Base-by-base conservation (phyloP, 2,113 vertebrate genomes). In the Puntigrus tetrazona region DNA sequence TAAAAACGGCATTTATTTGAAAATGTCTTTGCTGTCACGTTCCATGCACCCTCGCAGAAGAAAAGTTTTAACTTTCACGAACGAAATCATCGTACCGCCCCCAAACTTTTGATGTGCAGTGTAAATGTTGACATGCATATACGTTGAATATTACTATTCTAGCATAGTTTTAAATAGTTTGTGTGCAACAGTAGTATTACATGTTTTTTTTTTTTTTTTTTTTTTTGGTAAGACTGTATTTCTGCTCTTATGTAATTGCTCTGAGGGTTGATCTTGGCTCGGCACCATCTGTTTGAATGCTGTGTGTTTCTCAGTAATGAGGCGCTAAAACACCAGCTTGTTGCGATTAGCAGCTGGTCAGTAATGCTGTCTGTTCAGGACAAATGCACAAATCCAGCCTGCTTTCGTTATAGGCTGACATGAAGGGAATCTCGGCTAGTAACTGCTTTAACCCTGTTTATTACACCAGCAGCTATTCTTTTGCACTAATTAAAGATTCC, bases 221-320 rank as follows among this genome's bases (percentile, higher is more conserved):
- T n/a, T n/a, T n/a, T 67, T 36, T 36, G 22, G 52, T 22, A 52
- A 52, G 18, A 20, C 5, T 20, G 20, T 55, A 16, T 65, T 16
- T 31, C 52, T 57, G 52, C 4, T 50, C 7, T 52, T 34, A 31
- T 31, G n/a, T 52, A 34, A 34, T 52, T 20, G 18, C 74, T 74
- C 14, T 52, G 47, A 52, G 29, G 45, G 18, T 76, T 55, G 25
- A 34, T 52, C 9, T 47, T 55, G 47, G 74, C 74, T 76, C 25
- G 1, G 45, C 47, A 55, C 47, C 74, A 55, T 76, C 74, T 76
- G 74, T 76, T 76, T 76, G n/a, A 55, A 76, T 76, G 25, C 29
- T 22, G 18, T 5, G 13, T 34, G 27, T 20, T 76, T 76, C 27
- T 76, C 18, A 52, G 45, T 52, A 76, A 76, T 52, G 73, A 75